Conservation (phyloP, 2,888 invertebrate genomes). For the Cynaeus angustus region DNA sequence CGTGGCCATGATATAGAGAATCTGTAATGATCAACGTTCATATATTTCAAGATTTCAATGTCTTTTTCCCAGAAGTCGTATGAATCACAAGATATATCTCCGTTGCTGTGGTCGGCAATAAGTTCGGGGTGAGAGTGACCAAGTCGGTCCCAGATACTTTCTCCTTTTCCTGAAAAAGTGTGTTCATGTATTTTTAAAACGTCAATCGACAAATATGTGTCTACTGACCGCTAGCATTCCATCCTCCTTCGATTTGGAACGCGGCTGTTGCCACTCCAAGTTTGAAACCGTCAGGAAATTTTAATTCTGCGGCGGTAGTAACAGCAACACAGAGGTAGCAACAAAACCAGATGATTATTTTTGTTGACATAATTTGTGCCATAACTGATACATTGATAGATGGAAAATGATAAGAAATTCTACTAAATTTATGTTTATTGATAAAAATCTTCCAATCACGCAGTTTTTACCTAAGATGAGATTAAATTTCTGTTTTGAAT, state of each 20-base stretch:
- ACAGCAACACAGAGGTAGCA: neutral
- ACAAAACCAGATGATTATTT: neutral
- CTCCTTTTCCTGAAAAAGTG: slow-evolving; percentile 74
- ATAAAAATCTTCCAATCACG: slow-evolving; percentile 8
- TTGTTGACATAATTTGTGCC: slow-evolving; percentile 7
- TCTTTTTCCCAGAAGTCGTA: slow-evolving; percentile 79
- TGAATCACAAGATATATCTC: slow-evolving; percentile 79
- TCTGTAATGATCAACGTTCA: slow-evolving; percentile 76
- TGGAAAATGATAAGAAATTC: neutral
- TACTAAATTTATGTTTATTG: slow-evolving; percentile 31
- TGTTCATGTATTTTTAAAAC: too few species aligned
- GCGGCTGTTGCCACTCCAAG: slow-evolving; percentile 70
- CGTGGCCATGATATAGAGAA: slow-evolving; percentile 81
- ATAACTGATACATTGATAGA: too few species aligned
- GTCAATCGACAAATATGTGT: neutral
- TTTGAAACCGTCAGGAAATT: slow-evolving; percentile 61
- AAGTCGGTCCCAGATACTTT: slow-evolving; percentile 81
- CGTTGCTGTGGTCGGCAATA: slow-evolving; percentile 73
- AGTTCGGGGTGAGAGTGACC: slow-evolving; percentile 74
- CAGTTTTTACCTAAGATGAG: too few species aligned
- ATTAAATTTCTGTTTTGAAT: too few species aligned
- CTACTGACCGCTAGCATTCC: slow-evolving; percentile 71
- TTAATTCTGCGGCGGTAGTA: slow-evolving; percentile 10
- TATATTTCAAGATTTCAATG: slow-evolving; percentile 73
- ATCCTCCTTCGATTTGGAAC: slow-evolving; percentile 74